These are phyloP conservation scores for Diabrotica virgifera DNA, from an alignment of 1,140 invertebrate species.

Conservation along the genomic window DNA sequence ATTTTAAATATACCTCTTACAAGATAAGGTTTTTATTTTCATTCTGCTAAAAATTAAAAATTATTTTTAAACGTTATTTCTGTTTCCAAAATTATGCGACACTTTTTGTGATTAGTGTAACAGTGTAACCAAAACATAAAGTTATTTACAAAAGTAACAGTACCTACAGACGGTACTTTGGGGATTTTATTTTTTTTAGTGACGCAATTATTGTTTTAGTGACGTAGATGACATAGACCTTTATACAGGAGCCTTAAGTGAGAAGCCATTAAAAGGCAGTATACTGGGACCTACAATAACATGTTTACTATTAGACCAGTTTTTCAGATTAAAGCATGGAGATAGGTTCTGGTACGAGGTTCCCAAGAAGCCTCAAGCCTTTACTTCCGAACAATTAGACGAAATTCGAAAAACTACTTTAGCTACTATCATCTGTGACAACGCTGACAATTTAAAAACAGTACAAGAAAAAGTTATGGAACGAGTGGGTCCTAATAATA, in stretches of 20 bases:
- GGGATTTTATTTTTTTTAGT: too few relatives aligned
- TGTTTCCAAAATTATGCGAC: too few relatives aligned
- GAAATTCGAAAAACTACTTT: conserved; percentile 83
- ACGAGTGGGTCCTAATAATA: conserved; percentile 57
- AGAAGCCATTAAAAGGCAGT: conserved; percentile 63
- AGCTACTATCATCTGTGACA: conserved; percentile 86
- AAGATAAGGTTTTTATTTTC: too few relatives aligned
- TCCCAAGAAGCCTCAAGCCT: conserved; percentile 60
- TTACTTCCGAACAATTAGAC: conserved; percentile 75
- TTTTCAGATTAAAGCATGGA: conserved; percentile 71
- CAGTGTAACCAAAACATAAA: too few relatives aligned
- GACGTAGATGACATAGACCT: conserved; percentile 81
- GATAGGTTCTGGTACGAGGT: conserved; percentile 89
- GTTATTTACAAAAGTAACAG: too few relatives aligned
- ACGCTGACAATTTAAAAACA: conserved; percentile 68
- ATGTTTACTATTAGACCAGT: conserved; percentile 85
- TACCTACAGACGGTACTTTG: too few relatives aligned
- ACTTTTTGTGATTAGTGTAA: too few relatives aligned
- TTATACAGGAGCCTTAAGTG: conserved; percentile 81
- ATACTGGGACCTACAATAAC: conserved; percentile 80
- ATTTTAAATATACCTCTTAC: too few relatives aligned
- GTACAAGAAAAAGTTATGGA: conserved; percentile 79
- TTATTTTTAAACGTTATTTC: too few relatives aligned
- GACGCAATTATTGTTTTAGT: conserved; percentile 46
- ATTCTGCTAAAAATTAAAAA: too few relatives aligned